Evolutionary conservation across 1,140 invertebrate species (phyloP), one percentile per base, ranked within the genome.

Genomic region (Aphelenchoides avenae): DNA sequence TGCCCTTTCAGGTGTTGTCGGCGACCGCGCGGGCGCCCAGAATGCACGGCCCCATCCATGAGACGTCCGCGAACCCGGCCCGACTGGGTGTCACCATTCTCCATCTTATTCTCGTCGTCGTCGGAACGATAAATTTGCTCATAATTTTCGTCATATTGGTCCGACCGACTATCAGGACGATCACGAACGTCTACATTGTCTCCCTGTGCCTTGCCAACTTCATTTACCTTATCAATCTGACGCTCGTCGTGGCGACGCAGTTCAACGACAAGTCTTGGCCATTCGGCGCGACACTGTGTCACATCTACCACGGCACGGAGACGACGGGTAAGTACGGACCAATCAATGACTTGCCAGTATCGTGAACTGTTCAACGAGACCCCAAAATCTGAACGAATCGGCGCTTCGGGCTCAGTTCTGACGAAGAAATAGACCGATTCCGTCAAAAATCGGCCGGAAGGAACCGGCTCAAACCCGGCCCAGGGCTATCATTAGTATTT

Each of bases 171-270:
- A 59, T 66, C 13, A 40, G 64, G 18, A 56, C 64, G 7, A 66
- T 66, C 2, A 66, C 64, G n/a, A 66, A 66, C 52, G 64, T 66
- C 22, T 66, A 66, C 52, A 66, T 66, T 55, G 48, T 66, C 26
- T 51, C 55, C 30, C 48, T 66, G 44, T 66, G 64, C 52, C 56
- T 66, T 39, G 64, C 64, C 3, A 64, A 66, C 40, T 66, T 66
- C 43, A 54, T 66, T 22, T 66, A 66, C 47, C 39, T 66, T n/a
- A 24, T 51, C 7, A 60, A 66, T 36, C 41, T 66, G 36, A 54
- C 47, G 15, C 49, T 66, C 9, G 64, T 66, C 1, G 64, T 57
- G 2, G 63, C 63, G 34, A 66, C 64, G 15, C 57, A 65, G 41
- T 39, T 66, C 20, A 66, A 66, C 29, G 52, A 56, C 63, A 61